Evolutionary conservation across 2,113 vertebrate species (phyloP).

Genomic region (Rhodinocichla rosea): DNA sequence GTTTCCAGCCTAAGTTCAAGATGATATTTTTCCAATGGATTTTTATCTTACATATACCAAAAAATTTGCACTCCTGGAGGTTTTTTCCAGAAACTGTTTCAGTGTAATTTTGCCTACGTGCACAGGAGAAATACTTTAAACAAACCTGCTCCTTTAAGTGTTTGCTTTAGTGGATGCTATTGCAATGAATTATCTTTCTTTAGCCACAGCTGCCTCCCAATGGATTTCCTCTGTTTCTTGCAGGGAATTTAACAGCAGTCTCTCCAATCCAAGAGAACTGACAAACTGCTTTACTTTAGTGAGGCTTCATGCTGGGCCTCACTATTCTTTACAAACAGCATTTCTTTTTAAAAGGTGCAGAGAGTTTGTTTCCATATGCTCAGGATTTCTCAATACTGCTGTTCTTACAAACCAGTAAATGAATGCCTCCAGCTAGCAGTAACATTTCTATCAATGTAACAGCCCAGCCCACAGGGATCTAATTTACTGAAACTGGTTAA

Average conservation of each 20-base stretch:
- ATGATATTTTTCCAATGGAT: neutral
- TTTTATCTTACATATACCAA: neutral
- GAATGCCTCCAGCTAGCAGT: conserved; percentile 44
- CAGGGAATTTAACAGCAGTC: conserved; percentile 9
- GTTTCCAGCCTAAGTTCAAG: neutral
- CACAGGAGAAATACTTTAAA: neutral
- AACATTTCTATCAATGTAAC: conserved; percentile 60
- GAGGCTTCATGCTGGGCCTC: conserved; percentile 43
- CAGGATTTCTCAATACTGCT: conserved; percentile 23
- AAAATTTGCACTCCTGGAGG: neutral
- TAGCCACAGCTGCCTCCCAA: conserved; percentile 59
- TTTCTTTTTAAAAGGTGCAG: conserved; percentile 39
- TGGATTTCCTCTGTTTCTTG: conserved; percentile 50
- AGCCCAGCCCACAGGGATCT: conserved; percentile 61
- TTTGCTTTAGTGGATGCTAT: neutral
- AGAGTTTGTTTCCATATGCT: conserved; percentile 52
- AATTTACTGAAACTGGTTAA: conserved; percentile 64
- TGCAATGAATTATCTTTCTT: conserved; percentile 40
- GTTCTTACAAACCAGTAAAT: conserved; percentile 24
- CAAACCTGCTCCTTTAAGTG: neutral
- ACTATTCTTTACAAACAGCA: conserved; percentile 14
- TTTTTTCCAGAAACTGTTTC: neutral
- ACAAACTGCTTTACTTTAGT: conserved; percentile 31
- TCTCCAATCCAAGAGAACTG: conserved; percentile 22
- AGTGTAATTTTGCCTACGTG: neutral